Evolutionary conservation across 1,140 invertebrate genomes (phyloP), one percentile per base, ranked within the genome.

Genomic region (Micrasema longulum): DNA sequence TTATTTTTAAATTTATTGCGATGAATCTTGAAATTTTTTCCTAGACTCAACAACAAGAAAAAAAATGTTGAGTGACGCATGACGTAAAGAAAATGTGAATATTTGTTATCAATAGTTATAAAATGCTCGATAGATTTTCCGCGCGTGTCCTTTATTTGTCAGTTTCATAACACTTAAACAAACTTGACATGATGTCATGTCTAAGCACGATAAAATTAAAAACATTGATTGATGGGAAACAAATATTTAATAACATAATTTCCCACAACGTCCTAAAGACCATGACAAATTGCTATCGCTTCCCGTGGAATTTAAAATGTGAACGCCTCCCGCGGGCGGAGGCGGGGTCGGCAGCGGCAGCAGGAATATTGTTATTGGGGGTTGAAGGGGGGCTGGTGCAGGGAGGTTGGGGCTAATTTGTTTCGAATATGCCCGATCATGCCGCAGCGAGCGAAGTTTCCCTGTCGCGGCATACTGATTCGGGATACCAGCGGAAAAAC

Each of bases 351-450:
- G 53, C 12, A 31, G 36, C 12, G 23, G 14, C 11, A 10, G 26
- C 7, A 26, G 5, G 52, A 35, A 48, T n/a, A 36, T 16, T 60
- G 55, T 38, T 53, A 26, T 53, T 53, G 43, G 38, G 38, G 38
- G 41, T n/a, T 6, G 23, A 23, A 22, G 52, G 26, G n/a, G 52
- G 22, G 18, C 9, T 2, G 3, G 16, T 12, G 36, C 31, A 4
- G 60, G 43, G 55, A 9, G 60, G 23, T 11, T 1, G 43, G 50
- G 66, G 60, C 67, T 73, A 73, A 73, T 73, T 73, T 71, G 66
- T 71, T 71, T 71, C 50, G 52, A 74, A 74, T 74, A 74, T 74
- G 73, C 73, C 66, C 73, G 63, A 74, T 74, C 73, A 74, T 74
- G 73, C 52, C 66, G 20, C 64, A 10, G 23, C 22, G 35, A 23